Evolutionary conservation across 2,113 vertebrate species (phyloP).

Genomic region (Dissostichus mawsoni): DNA sequence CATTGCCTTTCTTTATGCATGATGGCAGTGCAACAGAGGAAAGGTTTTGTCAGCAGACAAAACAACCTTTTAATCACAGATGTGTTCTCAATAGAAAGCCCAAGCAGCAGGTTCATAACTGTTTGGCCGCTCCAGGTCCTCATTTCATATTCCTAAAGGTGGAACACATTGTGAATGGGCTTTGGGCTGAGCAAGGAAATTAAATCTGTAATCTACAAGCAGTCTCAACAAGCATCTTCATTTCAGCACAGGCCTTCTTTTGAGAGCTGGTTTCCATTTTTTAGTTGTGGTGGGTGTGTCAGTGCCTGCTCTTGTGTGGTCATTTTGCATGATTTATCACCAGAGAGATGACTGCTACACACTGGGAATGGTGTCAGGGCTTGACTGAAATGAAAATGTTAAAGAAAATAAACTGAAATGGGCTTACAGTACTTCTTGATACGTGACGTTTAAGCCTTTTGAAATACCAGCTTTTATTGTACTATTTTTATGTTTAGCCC

Average conservation of each 20-base stretch:
- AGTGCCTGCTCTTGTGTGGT: conserved; percentile 45
- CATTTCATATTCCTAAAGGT: conserved; percentile 73
- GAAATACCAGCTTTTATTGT: conserved; percentile 37
- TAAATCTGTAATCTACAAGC: conserved; percentile 63
- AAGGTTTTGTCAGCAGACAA: conserved; percentile 65
- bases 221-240: conserved; percentile 40
- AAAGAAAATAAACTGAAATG: conserved; percentile 38
- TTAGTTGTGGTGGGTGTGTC: conserved; percentile 2
- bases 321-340: conserved; percentile 64
- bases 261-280: conserved; percentile 42
- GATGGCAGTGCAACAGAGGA: conserved; percentile 49
- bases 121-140: conserved; percentile 61
- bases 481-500: conserved; percentile 32
- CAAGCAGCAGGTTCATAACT: conserved; percentile 71
- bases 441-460: conserved; percentile 53
- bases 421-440: conserved; percentile 17
- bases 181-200: conserved; percentile 69
- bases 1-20: conserved; percentile 48
- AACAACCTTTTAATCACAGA: conserved; percentile 79
- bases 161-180: conserved; percentile 55
- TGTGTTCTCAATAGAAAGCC: conserved; percentile 60
- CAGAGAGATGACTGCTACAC: conserved; percentile 43
- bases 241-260: conserved; percentile 29
- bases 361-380: conserved; percentile 39
- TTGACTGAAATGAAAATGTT: neutral